Conservation (phyloP, 2,797 vertebrate species). For the Coluber constrictor region DNA sequence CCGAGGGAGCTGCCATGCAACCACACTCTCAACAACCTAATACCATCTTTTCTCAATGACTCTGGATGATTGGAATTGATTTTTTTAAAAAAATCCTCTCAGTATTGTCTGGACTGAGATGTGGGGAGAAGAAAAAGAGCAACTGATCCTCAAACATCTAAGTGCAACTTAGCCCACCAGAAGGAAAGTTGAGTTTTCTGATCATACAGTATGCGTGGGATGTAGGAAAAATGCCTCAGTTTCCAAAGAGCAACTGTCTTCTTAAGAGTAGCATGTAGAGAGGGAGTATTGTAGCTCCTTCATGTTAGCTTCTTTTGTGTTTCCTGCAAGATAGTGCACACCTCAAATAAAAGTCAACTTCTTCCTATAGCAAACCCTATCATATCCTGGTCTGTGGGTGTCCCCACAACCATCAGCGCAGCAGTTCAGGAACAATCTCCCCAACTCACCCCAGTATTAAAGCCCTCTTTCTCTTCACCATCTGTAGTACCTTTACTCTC, state of each 20-base stretch:
- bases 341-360: neutral
- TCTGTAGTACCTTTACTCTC: neutral
- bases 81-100: neutral
- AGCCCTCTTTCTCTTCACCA: neutral
- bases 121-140: neutral
- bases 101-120: neutral
- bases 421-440: constrained; percentile 8
- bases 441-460: constrained; percentile 10
- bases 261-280: neutral
- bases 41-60: neutral
- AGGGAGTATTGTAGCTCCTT: neutral
- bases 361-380: neutral
- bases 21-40: too few relatives aligned
- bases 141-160: neutral
- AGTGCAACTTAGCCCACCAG: neutral
- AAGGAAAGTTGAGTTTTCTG: neutral
- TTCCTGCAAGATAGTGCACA: neutral
- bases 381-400: neutral
- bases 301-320: neutral
- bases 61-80: neutral
- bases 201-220: neutral
- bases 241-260: neutral
- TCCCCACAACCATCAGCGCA: neutral
- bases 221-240: neutral
- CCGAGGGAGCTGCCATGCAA: too few relatives aligned